phyloP scores from a whole-genome alignment of 2,113 vertebrate species.

The Dolichallabes microphthalmus region DNA sequence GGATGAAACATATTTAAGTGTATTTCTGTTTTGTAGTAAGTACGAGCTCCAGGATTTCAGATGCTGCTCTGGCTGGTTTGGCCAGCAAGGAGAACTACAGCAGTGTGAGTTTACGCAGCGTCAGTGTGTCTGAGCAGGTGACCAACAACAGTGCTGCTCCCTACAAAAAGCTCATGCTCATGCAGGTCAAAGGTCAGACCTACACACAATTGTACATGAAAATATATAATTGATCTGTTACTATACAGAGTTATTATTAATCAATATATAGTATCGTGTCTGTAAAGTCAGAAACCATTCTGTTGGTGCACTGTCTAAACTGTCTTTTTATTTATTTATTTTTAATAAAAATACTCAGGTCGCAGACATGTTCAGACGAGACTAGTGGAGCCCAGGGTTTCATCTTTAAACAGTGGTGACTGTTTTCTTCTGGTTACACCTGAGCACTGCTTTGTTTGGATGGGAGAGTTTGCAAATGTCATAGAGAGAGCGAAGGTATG shows the following conservation, averaged over 20 bases:
- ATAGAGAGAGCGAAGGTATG: conserved; percentile 92
- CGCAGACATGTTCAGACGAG: conserved; percentile 94
- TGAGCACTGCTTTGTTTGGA: conserved; percentile 88
- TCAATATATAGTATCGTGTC: background rate
- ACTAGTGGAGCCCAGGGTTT: conserved; percentile 90
- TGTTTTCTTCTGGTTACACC: conserved; percentile 91
- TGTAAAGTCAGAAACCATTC: background rate
- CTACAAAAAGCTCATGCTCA: conserved; percentile 90
- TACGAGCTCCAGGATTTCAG: conserved; percentile 86
- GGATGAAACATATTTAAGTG: background rate
- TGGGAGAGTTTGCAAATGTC: conserved; percentile 95
- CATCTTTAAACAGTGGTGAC: conserved; percentile 92
- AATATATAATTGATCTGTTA: background rate
- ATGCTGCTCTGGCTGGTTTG: conserved; percentile 89
- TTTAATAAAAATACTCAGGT: conserved; percentile 67
- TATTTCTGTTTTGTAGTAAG: conserved; percentile 69
- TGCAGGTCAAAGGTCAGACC: conserved; percentile 91
- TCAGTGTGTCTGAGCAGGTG: conserved; percentile 86
- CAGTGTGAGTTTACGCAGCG: conserved; percentile 85
- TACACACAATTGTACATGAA: background rate
- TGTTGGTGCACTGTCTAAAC: background rate
- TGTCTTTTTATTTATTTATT: conserved; percentile 5
- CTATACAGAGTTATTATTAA: background rate
- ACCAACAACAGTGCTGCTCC: conserved; percentile 95
- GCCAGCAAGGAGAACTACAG: conserved; percentile 96